Evolutionary conservation across 2,113 vertebrate species (phyloP).

Genomic region (Deroptyus accipitrinus): DNA sequence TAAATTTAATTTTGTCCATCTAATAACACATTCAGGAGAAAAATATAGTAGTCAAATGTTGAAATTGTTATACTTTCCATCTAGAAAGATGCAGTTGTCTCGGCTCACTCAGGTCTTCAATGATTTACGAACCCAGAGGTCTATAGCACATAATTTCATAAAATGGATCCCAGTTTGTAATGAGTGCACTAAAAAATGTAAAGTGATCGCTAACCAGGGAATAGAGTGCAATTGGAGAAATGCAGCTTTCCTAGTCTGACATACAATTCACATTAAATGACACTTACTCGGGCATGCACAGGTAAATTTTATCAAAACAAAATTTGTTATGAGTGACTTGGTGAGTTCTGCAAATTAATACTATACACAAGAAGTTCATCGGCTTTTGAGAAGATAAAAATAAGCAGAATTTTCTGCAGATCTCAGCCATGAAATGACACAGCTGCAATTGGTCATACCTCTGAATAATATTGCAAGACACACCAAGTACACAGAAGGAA

Average conservation of each 20-base stretch:
- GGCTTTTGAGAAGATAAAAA: neutral
- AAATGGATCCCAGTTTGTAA: neutral
- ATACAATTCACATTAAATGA: neutral
- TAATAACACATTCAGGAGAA: neutral
- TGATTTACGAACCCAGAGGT: neutral
- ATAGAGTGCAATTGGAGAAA: neutral
- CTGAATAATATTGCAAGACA: slow-evolving; percentile 6
- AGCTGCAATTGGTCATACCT: slow-evolving; percentile 19
- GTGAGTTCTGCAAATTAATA: neutral
- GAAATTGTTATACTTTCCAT: neutral
- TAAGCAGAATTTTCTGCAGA: slow-evolving; percentile 7
- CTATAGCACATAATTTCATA: neutral
- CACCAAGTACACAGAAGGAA: neutral
- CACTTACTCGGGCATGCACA: neutral
- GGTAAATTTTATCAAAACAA: neutral
- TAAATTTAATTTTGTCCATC: neutral
- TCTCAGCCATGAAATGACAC: neutral
- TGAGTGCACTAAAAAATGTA: neutral
- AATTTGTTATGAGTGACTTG: neutral
- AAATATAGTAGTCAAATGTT: neutral
- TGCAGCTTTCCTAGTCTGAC: neutral
- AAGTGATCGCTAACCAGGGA: neutral
- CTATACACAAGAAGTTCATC: neutral
- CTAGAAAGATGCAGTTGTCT: neutral
- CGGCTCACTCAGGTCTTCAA: neutral